Evolutionary conservation across 2,888 invertebrate genomes (phyloP).

Genomic region (Boloria selene): DNA sequence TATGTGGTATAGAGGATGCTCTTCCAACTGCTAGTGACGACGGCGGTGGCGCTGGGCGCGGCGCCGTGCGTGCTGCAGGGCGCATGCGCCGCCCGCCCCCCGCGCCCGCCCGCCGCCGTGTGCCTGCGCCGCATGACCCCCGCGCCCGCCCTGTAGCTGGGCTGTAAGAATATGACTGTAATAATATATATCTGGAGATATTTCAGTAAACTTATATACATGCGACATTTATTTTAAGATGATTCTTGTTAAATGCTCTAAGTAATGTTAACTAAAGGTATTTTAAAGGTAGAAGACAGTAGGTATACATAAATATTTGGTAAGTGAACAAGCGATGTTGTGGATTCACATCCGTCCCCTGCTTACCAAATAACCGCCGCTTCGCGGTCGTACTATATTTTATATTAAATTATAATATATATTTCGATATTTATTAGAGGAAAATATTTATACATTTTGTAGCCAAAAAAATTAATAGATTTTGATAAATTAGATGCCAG

Average conservation of each 20-base stretch:
- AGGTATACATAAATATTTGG: conserved; percentile 54
- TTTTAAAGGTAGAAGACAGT: neutral
- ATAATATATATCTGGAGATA: too few relatives aligned
- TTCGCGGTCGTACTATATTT: conserved; percentile 16
- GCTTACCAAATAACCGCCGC: conserved; percentile 61
- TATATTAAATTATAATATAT: too few relatives aligned
- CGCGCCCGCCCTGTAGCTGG: too few relatives aligned
- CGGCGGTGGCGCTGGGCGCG: conserved; percentile 52
- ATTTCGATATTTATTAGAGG: too few relatives aligned
- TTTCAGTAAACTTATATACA: too few relatives aligned
- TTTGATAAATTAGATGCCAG: too few relatives aligned
- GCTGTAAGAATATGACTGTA: too few relatives aligned
- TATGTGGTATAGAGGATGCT: conserved; percentile 30
- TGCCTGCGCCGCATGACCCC: conserved; percentile 70
- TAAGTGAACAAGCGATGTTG: conserved; percentile 51
- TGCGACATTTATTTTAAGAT: too few relatives aligned
- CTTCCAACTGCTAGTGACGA: conserved; percentile 50
- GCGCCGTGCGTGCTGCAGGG: conserved; percentile 69
- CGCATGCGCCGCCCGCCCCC: conserved; percentile 51
- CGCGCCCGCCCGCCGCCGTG: conserved; percentile 58
- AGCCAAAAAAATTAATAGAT: too few relatives aligned
- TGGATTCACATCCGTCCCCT: conserved; percentile 49
- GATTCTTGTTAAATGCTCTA: too few relatives aligned
- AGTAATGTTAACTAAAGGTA: too few relatives aligned
- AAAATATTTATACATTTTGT: too few relatives aligned